Percentiles rank a stretch among this genome's conserved stretches.
Evolutionary conservation across 2,888 invertebrate genomes (phyloP).

Genomic region (Psylliodes chrysocephalus): DNA sequence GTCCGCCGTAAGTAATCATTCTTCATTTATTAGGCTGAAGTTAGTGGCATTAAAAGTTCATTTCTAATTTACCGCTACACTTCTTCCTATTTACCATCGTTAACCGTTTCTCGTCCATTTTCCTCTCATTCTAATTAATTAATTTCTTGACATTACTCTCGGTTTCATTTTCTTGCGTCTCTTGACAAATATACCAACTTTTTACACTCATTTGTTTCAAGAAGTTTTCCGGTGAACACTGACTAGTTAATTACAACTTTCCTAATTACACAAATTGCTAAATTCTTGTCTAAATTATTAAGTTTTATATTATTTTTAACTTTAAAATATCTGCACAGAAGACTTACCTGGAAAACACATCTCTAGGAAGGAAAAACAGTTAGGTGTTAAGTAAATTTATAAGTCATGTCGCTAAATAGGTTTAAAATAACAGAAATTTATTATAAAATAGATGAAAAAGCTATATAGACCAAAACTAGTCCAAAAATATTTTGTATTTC

Average conservation of each 20-base stretch:
- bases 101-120: slow-evolving; percentile 52
- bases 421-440: too few species aligned
- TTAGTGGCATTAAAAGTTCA: slow-evolving; percentile 57
- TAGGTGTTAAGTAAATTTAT: too few species aligned
- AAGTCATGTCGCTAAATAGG: too few species aligned
- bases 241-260: slow-evolving; percentile 48
- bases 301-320: too few species aligned
- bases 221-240: slow-evolving; percentile 48
- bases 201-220: slow-evolving; percentile 47
- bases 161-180: slow-evolving; percentile 46
- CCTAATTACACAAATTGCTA: slow-evolving; percentile 32
- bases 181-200: slow-evolving; percentile 49
- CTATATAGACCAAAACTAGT: too few species aligned
- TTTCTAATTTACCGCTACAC: slow-evolving; percentile 57
- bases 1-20: slow-evolving; percentile 48
- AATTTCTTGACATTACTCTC: slow-evolving; percentile 55
- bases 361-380: too few species aligned
- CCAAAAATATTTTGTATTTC: too few species aligned
- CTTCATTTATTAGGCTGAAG: slow-evolving; percentile 54
- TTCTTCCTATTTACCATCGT: slow-evolving; percentile 50
- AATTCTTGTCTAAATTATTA: too few species aligned
- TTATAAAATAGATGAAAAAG: too few species aligned
- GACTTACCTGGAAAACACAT: too few species aligned
- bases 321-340: too few species aligned
- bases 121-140: slow-evolving; percentile 54